Evolutionary conservation across 2,888 invertebrate genomes (phyloP).

Genomic region (Copidosoma aretas): DNA sequence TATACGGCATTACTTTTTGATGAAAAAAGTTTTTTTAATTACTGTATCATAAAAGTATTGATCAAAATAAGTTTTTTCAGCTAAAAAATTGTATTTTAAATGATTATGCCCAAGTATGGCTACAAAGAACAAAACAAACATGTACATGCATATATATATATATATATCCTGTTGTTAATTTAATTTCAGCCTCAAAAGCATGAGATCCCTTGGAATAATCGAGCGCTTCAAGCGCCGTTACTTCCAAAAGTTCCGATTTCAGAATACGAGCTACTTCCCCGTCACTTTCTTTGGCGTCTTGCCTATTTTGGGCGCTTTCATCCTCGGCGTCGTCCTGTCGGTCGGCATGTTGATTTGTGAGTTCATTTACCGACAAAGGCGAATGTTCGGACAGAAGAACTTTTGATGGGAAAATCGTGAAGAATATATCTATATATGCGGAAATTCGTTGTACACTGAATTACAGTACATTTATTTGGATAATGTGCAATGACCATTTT

Average conservation of each 20-base stretch:
- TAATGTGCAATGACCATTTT: too few species aligned
- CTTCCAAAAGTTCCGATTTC: constrained; percentile 18
- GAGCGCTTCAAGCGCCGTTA: constrained; percentile 18
- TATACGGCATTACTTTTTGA: too few species aligned
- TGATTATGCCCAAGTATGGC: too few species aligned
- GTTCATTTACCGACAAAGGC: background rate
- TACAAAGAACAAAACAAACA: background rate
- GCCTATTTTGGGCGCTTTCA: constrained; percentile 25
- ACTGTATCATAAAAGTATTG: too few species aligned
- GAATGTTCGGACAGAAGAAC: background rate
- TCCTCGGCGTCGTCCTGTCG: constrained; percentile 12
- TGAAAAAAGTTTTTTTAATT: too few species aligned
- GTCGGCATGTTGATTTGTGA: constrained; percentile 18
- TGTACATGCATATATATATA: too few species aligned
- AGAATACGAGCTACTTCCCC: constrained; percentile 20
- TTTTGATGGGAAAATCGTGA: too few species aligned
- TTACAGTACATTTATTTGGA: too few species aligned
- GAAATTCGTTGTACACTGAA: too few species aligned
- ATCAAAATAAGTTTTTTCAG: too few species aligned
- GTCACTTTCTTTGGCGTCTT: constrained; percentile 16
- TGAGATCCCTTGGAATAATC: constrained; percentile 23
- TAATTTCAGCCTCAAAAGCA: constrained; percentile 30
- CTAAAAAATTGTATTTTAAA: too few species aligned
- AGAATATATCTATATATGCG: too few species aligned
- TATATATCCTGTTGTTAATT: background rate